Base-by-base conservation (phyloP, 30 jellyfish, hydroid and myxozoan species). In the Aurelia sp. region DNA sequence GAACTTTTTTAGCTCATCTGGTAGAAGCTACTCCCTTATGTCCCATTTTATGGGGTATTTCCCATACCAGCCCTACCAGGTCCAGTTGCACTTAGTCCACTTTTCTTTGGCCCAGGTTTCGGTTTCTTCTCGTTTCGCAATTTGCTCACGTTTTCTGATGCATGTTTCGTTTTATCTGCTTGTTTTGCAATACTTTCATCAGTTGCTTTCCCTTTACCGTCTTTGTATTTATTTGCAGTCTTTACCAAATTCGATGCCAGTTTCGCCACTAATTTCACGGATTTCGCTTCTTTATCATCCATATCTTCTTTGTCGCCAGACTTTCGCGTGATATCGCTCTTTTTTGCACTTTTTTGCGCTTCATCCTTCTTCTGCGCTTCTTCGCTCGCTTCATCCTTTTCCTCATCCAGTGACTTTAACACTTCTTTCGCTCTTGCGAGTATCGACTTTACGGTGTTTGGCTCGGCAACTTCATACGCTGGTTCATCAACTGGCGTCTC, bases 31-130 rank as follows among this genome's bases (percentile, higher is more conserved):
- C 50, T 37, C 16, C 55, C 15, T 44, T 10, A 44, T 44, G 10
- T 50, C 44, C 10, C 21, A 12, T 19, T 6, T 86, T 61, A 93
- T 30, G 98, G 98, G 27, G 97, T 93, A 66, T 93, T 93, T 30
- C 98, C 98, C 73, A 93, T 79, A 13, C 98, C 98, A 33, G 97
- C 98, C 53, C 97, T 78, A 4, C 98, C 97, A 15, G 98, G 92
- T 20, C 97, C 96, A 10, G 94, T 81, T 60, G 91, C 96, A n/a
- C 93, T 74, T 11, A 81, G 90, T 47, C 91, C 93, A 30, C 78
- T 79, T 79, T 86, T 81, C 81, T 82, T 83, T 31, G 92, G 91
- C 52, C 97, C 98, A 44, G 97, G 96, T 71, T 74, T 76, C 57
- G 98, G 97, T 53, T 82, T 93, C 86, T 81, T 80, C 35, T 40